Conservation (phyloP, 2,888 invertebrate species). For the Lasius fuliginosus region DNA sequence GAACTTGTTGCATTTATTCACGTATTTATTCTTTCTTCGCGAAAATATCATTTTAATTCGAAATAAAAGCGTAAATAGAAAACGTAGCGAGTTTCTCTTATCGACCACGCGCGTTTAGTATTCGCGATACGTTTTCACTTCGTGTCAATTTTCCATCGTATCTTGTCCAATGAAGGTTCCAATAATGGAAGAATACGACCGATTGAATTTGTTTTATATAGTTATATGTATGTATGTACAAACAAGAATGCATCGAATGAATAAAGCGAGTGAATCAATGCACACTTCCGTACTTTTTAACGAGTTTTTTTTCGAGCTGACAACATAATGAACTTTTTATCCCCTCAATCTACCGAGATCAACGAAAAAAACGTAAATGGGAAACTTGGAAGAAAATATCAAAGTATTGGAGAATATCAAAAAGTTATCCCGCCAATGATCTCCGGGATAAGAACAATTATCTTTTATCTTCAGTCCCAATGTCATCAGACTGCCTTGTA, state of each 20-base stretch:
- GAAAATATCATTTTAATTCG: background rate
- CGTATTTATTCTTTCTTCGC: background rate
- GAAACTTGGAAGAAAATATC: background rate
- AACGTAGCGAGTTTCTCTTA: background rate
- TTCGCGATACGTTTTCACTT: background rate
- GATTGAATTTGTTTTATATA: constrained; percentile 6
- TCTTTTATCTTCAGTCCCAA: background rate
- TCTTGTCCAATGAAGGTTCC: background rate
- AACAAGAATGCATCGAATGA: background rate
- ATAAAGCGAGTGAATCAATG: background rate
- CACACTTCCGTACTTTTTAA: background rate
- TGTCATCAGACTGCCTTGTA: background rate
- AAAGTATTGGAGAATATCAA: background rate
- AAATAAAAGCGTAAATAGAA: background rate
- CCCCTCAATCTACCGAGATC: background rate
- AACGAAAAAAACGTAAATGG: background rate
- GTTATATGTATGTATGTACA: background rate
- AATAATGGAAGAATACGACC: background rate
- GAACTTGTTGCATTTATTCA: background rate
- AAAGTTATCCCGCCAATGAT: background rate
- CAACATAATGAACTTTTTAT: background rate
- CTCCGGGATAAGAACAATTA: background rate
- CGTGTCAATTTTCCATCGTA: background rate
- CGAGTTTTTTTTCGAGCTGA: background rate
- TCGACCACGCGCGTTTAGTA: background rate